Evolutionary conservation across 2,888 invertebrate genomes (phyloP), one percentile per base, ranked within the genome.

Genomic region (Acronicta leporina): DNA sequence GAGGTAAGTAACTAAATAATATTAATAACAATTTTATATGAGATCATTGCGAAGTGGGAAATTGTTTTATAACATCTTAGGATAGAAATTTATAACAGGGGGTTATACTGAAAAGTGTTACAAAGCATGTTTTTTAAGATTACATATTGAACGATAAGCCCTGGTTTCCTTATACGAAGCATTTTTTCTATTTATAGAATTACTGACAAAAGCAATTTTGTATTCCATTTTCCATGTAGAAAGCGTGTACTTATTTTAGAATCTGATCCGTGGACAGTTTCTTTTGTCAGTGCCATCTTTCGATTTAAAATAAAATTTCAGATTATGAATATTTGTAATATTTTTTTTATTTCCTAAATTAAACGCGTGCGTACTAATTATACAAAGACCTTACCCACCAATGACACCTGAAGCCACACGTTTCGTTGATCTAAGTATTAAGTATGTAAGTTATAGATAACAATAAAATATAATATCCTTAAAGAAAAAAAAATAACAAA

Each of bases 351-450:
- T 68, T 66, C 61, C 68, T 63, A 63, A 78, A 76, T 67, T 60
- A 54, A 77, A 75, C 86, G 86, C 88, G 92, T 91, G 91, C 91
- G 83, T 85, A 84, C 79, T 85, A 81, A 76, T 80, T 82, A 89
- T 87, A 90, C 88, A 89, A 90, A 92, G 87, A 92, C 86, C 87
- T 86, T 91, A 87, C 94, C 94, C 94, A 93, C 94, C 94, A 92
- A 93, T 90, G 87, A 90, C 92, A 92, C 87, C 91, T 85, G 87
- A 90, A 88, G 89, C 91, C 92, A 92, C 93, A 91, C 92, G 92
- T 92, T 88, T 90, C 87, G 84, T 91, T 87, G 88, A 88, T 89
- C 85, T 94, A 92, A 93, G 94, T 93, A 93, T 94, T 94, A 93
- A 91, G 84, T 90, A 91, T 87, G 87, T 93, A 92, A 94, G 93